Evolutionary conservation across 2,888 invertebrate genomes (phyloP), one percentile per base, ranked within the genome.

Genomic region (Allygus modestus): DNA sequence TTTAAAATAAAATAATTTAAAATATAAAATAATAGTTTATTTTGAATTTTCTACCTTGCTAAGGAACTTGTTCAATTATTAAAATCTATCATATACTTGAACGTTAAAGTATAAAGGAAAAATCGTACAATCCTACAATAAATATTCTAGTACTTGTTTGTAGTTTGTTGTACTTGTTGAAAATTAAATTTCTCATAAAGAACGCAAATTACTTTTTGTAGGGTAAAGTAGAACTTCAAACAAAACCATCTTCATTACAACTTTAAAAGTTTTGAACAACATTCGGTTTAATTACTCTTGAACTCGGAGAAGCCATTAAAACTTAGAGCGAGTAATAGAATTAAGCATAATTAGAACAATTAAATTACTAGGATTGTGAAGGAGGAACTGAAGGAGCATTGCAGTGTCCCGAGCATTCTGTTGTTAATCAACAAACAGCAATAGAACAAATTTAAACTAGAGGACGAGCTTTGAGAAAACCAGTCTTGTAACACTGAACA

Each of bases 221-320:
- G n/a, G n/a, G n/a, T n/a, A n/a, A n/a, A n/a, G n/a, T n/a, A n/a
- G n/a, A n/a, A n/a, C n/a, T n/a, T n/a, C n/a, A n/a, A n/a, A n/a
- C n/a, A n/a, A 37, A 23, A 23, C 23, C 23, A 54, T 54, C 54
- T 31, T 65, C 31, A 15, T 28, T 65, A 20, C 1, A 65, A 65
- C 15, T 65, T n/a, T 65, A 12, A 65, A 65, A 65, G 28, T 65
- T 26, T 65, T 58, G 17, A 54, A 5, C 28, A 65, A 5, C 1
- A 15, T 65, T 12, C 2, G 4, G 0, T 28, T 28, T 31, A 11
- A 28, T 65, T 31, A 65, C 65, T 65, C 65, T 15, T 28, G 65
- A 65, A 65, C 65, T 65, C 20, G 12, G 65, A 15, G 65, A 15
- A 31, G 15, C 65, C 65, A 65, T 65, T 31, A 65, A 26, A 65